Evolutionary conservation across 2,113 vertebrate genomes (phyloP), one percentile per base, ranked within the genome.

Genomic region (Cichladusa arquata): DNA sequence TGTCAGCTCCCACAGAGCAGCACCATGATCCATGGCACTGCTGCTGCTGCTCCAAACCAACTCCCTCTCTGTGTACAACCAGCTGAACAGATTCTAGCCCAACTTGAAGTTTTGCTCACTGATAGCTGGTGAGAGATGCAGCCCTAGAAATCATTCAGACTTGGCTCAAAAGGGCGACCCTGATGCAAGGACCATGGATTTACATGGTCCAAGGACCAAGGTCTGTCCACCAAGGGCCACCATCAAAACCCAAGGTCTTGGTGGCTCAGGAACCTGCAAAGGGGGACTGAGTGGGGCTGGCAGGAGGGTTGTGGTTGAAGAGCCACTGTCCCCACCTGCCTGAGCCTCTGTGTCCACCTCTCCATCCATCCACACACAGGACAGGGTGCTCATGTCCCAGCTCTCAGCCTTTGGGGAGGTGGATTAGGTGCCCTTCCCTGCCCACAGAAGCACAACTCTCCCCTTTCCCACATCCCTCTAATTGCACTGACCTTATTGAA

Each of bases 41-140:
- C 53, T 74, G 15, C 26, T 7, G 5, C 2, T 12, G 62, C 26
- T 34, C 53, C n/a, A 60, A 28, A 64, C 5, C 3, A 14, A 2
- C 56, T 61, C 70, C 50, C 45, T 50, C 62, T 3, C 3, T 0
- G 0, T 24, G 24, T 11, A 38, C 24, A 48, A 2, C 40, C 70
- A 72, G 53, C 66, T 57, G 11, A 18, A 86, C 8, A 31, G 62
- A 45, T 40, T 53, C 48, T 23, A 67, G 26, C 24, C 23, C 71
- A 53, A 0, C 48, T 25, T 57, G 24, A 36, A 45, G 9, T 16
- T 72, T 31, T 64, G 34, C 48, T 88, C 20, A 8, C 6, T 56
- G 70, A 29, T 7, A 45, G 11, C 28, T 64, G 44, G 26, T 47
- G 58, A 40, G 61, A 86, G 33, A 18, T 8, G 14, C 45, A 72